Evolutionary conservation across 2,888 invertebrate genomes (phyloP), one percentile per base, ranked within the genome.

Genomic region (Clostera curtula): DNA sequence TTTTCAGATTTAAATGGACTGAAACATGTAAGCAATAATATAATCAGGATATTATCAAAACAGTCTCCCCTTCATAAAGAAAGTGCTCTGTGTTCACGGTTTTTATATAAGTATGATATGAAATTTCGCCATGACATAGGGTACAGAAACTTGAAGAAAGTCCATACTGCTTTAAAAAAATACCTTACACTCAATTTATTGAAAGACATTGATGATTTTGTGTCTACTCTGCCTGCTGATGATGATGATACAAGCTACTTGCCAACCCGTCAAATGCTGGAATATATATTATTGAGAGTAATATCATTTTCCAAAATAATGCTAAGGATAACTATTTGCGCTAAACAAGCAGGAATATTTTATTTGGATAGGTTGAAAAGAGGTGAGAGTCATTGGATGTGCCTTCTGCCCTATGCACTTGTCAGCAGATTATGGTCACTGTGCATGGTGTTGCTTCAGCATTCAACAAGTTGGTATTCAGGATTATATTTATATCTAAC

Each of bases 41-140:
- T 73, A 2, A 40, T 58, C 6, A 60, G 56, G 30, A 52, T 74
- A 16, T 41, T 83, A 34, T 56, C 68, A 5, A 74, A 73, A 18
- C 85, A 86, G 41, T 71, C 76, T 5, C 69, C 82, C n/a, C 52
- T 88, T 4, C 80, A 86, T 29, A 64, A 64, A 24, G 88, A 88
- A 61, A 80, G 85, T 38, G 85, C 87, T 2, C 45, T 87, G 32
- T 56, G 87, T 2, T 86, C 86, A 22, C 73, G 88, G 43, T 67
- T 87, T 43, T 54, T 87, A 12, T 88, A 88, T 43, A 85, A 87
- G 43, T 86, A 83, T 65, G 86, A 87, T 40, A 82, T 74, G 31
- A 88, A 88, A 55, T 87, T 88, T 45, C 70, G 87, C 8, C 80
- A 69, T 38, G 88, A 88, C 39, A 86, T 87, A 31, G 88, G 88